A percentile compares a stretch with the other conserved stretches of the same genome.
Conservation (phyloP, 2,113 vertebrate genomes). For the Kryptolebias marmoratus region DNA sequence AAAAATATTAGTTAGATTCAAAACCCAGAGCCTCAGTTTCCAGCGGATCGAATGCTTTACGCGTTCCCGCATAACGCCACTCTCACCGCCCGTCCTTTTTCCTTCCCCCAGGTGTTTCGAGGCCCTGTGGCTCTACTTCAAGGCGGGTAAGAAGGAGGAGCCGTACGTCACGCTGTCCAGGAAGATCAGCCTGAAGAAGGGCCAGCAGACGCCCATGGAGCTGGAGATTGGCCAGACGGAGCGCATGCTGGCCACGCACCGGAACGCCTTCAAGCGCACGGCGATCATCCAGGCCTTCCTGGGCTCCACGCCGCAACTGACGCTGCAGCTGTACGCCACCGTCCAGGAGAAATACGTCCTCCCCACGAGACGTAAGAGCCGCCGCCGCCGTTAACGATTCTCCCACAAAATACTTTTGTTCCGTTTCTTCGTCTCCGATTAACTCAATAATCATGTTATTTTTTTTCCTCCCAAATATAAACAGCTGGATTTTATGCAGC, state of each 20-base stretch:
- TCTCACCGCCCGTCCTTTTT: not conserved
- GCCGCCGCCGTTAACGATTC: too few species aligned
- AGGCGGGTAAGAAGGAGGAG: conserved; percentile 86
- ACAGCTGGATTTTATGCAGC: too few species aligned
- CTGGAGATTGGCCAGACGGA: conserved; percentile 91
- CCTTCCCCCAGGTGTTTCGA: conserved; percentile 89
- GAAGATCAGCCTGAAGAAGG: conserved; percentile 86
- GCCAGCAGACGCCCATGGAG: conserved; percentile 84
- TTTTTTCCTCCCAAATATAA: too few species aligned
- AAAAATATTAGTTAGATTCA: too few species aligned
- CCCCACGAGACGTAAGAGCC: conserved; percentile 81
- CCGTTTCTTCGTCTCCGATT: too few species aligned
- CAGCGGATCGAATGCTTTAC: conserved; percentile 14
- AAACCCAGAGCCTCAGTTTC: too few species aligned
- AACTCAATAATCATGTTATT: too few species aligned
- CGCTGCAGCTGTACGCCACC: conserved; percentile 93
- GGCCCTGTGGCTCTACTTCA: conserved; percentile 88
- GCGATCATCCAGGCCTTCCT: conserved; percentile 96
- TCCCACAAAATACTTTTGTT: too few species aligned
- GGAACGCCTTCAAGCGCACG: conserved; percentile 94
- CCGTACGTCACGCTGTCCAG: conserved; percentile 90
- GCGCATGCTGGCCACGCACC: conserved; percentile 87
- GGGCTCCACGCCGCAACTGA: conserved; percentile 95
- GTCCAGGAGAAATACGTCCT: conserved; percentile 88
- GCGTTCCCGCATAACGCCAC: conserved; percentile 2